Percentiles rank a stretch among this genome's conserved stretches.
phyloP scores from a whole-genome alignment of 2,888 invertebrate genomes.

The Dryobota labecula region DNA sequence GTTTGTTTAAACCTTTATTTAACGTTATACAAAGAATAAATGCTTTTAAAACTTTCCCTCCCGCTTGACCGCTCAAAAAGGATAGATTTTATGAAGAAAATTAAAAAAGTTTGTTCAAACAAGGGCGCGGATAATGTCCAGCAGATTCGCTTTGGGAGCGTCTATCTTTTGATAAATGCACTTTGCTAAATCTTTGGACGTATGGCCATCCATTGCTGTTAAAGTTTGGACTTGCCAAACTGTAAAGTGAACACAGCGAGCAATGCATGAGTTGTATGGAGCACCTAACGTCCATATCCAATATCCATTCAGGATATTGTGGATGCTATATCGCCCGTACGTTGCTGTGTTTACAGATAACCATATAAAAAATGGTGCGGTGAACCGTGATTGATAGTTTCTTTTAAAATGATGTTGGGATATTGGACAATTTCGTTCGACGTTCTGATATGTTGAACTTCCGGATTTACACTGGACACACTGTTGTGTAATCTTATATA shows the following conservation, averaged over 20 bases:
- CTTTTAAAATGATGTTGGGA: slow-evolving; percentile 46
- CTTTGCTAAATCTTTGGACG: slow-evolving; percentile 51
- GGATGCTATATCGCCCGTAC: slow-evolving; percentile 70
- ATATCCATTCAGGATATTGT: slow-evolving; percentile 51
- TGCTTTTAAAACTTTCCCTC: slow-evolving; percentile 75
- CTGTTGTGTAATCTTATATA: too few relatives aligned
- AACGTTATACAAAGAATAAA: slow-evolving; percentile 67
- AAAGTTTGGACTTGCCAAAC: slow-evolving; percentile 9
- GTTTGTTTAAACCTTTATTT: slow-evolving; percentile 54
- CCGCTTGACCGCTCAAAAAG: slow-evolving; percentile 76
- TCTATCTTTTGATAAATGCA: slow-evolving; percentile 51
- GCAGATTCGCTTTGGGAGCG: slow-evolving; percentile 62
- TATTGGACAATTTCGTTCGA: slow-evolving; percentile 18
- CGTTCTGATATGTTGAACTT: not conserved
- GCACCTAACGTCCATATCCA: slow-evolving; percentile 24
- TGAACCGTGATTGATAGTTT: slow-evolving; percentile 75
- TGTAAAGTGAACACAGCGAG: slow-evolving; percentile 14
- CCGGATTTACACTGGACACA: not conserved
- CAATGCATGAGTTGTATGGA: slow-evolving; percentile 23
- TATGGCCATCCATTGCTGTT: slow-evolving; percentile 44
- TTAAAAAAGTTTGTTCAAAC: slow-evolving; percentile 83
- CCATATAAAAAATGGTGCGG: slow-evolving; percentile 77
- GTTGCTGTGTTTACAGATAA: slow-evolving; percentile 76
- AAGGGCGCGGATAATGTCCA: slow-evolving; percentile 71
- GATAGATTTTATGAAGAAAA: slow-evolving; percentile 79